These are phyloP conservation scores for Nymphalis urticae DNA, from an alignment of 2,888 invertebrate genomes.

Conservation along the genomic window DNA sequence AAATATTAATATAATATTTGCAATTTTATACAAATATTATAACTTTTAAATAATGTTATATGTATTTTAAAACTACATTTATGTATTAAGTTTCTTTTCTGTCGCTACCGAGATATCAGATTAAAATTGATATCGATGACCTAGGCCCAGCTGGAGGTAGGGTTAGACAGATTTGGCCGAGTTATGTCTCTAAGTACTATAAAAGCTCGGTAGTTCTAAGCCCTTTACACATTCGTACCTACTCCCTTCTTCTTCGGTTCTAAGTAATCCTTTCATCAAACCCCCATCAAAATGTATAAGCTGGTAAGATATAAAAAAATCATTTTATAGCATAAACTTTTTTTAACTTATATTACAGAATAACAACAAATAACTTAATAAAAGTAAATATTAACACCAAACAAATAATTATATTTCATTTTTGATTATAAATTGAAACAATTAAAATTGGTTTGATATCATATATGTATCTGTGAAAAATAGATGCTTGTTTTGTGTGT, in stretches of 20 bases:
- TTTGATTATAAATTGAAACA: no score
- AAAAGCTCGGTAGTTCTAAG: constrained; percentile 60
- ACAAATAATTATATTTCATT: no score
- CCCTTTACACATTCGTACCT: constrained; percentile 72
- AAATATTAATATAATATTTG: no score
- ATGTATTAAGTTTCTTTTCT: constrained; percentile 45
- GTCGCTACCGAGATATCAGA: constrained; percentile 52
- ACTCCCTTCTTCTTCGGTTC: constrained; percentile 60
- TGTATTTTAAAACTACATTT: neutral
- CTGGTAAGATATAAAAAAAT: constrained; percentile 74
- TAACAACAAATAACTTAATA: neutral
- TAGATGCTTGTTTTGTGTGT: no score
- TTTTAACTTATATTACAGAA: neutral
- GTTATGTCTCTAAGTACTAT: constrained; percentile 70
- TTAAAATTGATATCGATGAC: constrained; percentile 62
- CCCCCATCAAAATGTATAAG: constrained; percentile 81
- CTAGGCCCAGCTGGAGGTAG: constrained; percentile 71
- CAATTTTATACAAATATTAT: neutral
- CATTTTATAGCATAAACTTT: neutral
- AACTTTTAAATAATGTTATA: neutral
- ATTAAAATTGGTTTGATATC: no score
- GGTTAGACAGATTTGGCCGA: constrained; percentile 71
- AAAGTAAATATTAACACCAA: neutral
- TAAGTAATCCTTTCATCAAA: constrained; percentile 48
- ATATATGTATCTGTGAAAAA: no score